phyloP scores from a whole-genome alignment of 2,888 invertebrate genomes.

The Scrobipalpa atriplicella region DNA sequence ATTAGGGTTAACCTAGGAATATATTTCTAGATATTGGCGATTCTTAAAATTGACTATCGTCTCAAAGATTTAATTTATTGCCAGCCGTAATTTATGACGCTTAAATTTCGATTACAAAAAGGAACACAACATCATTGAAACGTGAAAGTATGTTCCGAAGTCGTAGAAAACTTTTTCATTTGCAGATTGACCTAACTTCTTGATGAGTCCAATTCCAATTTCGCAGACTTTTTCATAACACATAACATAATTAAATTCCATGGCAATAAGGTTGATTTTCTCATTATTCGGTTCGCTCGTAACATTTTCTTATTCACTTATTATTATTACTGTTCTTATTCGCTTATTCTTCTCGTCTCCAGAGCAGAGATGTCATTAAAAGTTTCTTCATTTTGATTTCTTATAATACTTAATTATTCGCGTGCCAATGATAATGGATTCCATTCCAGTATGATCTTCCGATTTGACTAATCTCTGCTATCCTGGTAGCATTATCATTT shows the following conservation, averaged over 20 bases:
- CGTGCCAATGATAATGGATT: constrained; percentile 32
- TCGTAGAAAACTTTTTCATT: constrained; percentile 38
- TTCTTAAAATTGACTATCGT: too few relatives aligned
- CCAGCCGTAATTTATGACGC: too few relatives aligned
- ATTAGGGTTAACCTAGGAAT: too few relatives aligned
- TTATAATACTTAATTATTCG: constrained; percentile 42
- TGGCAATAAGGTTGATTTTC: constrained; percentile 25
- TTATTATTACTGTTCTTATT: background rate
- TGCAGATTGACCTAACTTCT: constrained; percentile 34
- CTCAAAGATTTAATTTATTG: too few relatives aligned
- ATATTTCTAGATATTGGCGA: too few relatives aligned
- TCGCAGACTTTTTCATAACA: constrained; percentile 34
- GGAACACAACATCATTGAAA: background rate
- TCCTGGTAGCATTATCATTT: constrained; percentile 9
- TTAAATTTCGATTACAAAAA: background rate
- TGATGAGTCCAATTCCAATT: constrained; percentile 36
- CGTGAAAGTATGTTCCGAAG: background rate
- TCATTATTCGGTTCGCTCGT: constrained; percentile 30
- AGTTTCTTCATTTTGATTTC: constrained; percentile 36
- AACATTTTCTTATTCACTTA: constrained; percentile 14
- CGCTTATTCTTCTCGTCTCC: constrained; percentile 18
- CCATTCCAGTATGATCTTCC: constrained; percentile 30
- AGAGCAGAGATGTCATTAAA: constrained; percentile 38
- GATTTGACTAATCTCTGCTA: constrained; percentile 29
- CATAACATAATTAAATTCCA: constrained; percentile 31